Percentiles rank a stretch among this genome's conserved stretches.
Evolutionary conservation across 2,113 vertebrate genomes (phyloP).

Genomic region (Corythoichthys haematopterus): DNA sequence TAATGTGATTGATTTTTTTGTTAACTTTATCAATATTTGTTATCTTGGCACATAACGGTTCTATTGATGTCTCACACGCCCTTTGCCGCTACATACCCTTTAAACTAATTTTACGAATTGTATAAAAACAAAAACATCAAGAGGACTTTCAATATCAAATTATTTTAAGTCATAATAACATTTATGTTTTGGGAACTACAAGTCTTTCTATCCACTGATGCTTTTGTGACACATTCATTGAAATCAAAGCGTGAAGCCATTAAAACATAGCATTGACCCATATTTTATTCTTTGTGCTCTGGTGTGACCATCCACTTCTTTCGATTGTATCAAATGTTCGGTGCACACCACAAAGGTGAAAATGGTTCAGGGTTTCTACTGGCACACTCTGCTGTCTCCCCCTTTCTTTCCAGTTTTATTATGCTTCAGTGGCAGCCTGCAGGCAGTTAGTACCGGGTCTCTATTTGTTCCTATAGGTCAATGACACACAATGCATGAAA

Average conservation of each 20-base stretch:
- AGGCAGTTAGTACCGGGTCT: slow-evolving; percentile 4
- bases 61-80: no score
- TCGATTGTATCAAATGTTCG: slow-evolving; percentile 27
- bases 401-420: slow-evolving; percentile 39
- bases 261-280: slow-evolving; percentile 16
- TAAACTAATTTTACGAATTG: no score
- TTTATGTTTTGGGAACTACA: no score
- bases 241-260: background rate
- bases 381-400: slow-evolving; percentile 23
- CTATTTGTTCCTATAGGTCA: background rate
- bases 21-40: no score
- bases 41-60: no score
- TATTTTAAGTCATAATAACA: no score
- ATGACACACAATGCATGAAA: background rate
- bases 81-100: no score
- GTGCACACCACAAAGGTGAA: slow-evolving; percentile 48
- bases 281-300: slow-evolving; percentile 34
- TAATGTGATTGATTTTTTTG: no score
- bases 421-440: slow-evolving; percentile 28
- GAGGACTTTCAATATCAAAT: no score
- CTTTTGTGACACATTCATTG: background rate
- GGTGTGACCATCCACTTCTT: slow-evolving; percentile 10
- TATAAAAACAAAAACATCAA: no score
- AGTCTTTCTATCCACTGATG: no score
- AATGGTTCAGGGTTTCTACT: slow-evolving; percentile 49